phyloP scores from a whole-genome alignment of 2,888 invertebrate genomes.

The Drosophila pseudotalamancana region DNA sequence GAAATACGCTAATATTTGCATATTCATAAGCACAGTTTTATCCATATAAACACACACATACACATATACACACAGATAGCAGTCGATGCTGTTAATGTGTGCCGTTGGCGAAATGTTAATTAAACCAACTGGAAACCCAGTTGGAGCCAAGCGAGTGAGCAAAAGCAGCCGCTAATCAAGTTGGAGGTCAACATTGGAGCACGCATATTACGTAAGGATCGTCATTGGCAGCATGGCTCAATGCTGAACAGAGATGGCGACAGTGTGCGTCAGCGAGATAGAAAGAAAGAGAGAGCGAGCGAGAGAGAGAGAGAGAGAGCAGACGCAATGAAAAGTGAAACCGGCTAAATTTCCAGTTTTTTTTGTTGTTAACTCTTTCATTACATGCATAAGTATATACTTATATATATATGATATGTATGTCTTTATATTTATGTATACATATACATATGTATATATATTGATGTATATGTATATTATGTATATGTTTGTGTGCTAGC shows the following conservation, averaged over 20 bases:
- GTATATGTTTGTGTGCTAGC: conserved; percentile 4
- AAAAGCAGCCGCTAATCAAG: conserved; percentile 68
- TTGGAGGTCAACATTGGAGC: conserved; percentile 69
- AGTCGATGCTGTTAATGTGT: conserved; percentile 34
- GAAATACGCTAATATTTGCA: conserved; percentile 54
- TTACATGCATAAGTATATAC: neutral
- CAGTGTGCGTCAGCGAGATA: neutral
- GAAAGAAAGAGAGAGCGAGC: neutral
- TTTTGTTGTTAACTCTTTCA: conserved; percentile 6
- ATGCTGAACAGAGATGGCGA: neutral
- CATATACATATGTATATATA: neutral
- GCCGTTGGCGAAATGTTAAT: conserved; percentile 68
- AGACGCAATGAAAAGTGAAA: conserved; percentile 55
- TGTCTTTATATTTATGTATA: neutral
- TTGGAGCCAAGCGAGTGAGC: conserved; percentile 38
- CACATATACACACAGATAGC: conserved; percentile 10
- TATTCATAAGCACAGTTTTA: conserved; percentile 56
- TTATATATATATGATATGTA: neutral
- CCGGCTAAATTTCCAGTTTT: conserved; percentile 55
- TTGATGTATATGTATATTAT: neutral
- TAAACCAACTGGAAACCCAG: conserved; percentile 56
- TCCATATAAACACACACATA: conserved; percentile 13
- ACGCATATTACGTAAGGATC: conserved; percentile 66
- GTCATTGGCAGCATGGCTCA: conserved; percentile 1
- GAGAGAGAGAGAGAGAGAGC: neutral